Base-by-base conservation (phyloP, 1,140 invertebrate genomes). In the Pentalonia nigronervosa region DNA sequence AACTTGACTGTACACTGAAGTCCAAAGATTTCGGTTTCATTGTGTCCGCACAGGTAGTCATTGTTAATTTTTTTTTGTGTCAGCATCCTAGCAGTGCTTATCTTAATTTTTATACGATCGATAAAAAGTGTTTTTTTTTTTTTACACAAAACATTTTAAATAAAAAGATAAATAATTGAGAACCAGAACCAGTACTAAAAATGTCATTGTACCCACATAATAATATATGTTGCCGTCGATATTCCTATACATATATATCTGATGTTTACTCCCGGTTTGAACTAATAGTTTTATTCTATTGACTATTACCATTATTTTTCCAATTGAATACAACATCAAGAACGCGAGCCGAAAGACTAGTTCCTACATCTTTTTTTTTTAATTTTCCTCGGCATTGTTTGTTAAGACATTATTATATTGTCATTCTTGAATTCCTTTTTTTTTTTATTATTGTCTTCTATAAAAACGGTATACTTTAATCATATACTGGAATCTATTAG, bases 311-410 rank as follows among this genome's bases (percentile, higher is more conserved):
- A 17, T 34, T 76, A 76, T 34, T 76, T n/a, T 76, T n/a, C 60
- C 60, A n/a, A n/a, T n/a, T 76, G 60, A 76, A 76, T 76, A 76
- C 17, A 76, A n/a, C n/a, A 76, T 76, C 60, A 76, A 76, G 60
- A 76, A 76, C 6, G 6, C 30, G 6, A 76, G 60, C 60, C 60
- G 60, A 76, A 76, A 76, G 14, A 76, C 30, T 76, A 76, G 30
- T 67, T 53, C 30, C 60, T n/a, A 67, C 60, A 67, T 67, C 6
- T n/a, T 76, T 67, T 56, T 56, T 76, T 76, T 67, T 67, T 11
- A 67, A 76, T n/a, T n/a, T 76, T 30, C 60, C 17, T n/a, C 30
- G n/a, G 60, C 60, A 76, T 76, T 76, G 30, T 76, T 76, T 76
- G 30, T 76, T 76, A n/a, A n/a, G n/a, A n/a, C n/a, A 76, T 76